A percentile compares a stretch with the other conserved stretches of the same genome.
These are phyloP conservation scores for Pinctada fucata DNA, from an alignment of 2,888 invertebrate species.

Conservation along the genomic window DNA sequence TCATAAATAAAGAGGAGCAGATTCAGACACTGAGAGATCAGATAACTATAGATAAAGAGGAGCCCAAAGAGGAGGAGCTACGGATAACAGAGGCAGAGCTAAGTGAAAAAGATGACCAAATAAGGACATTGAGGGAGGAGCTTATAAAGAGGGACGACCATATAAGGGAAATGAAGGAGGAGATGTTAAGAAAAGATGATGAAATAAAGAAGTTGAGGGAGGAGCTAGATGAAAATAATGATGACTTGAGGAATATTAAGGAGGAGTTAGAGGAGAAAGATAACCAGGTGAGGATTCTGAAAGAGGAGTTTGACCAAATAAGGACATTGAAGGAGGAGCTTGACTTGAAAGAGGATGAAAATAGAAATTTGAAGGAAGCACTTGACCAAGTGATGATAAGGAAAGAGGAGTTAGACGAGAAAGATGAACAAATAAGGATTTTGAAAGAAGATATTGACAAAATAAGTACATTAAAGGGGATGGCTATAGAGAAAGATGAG, in stretches of 20 bases:
- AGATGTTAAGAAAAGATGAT: constrained; percentile 35
- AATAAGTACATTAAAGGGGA: constrained; percentile 25
- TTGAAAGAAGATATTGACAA: constrained; percentile 25
- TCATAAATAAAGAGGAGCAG: constrained; percentile 24
- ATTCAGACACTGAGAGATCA: constrained; percentile 34
- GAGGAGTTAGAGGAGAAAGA: constrained; percentile 15
- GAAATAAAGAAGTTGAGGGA: constrained; percentile 26
- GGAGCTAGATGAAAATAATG: constrained; percentile 16
- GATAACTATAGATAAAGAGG: background rate
- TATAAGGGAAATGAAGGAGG: constrained; percentile 16
- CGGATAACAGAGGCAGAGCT: background rate
- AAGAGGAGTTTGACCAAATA: constrained; percentile 29
- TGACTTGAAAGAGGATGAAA: constrained; percentile 12
- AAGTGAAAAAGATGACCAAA: constrained; percentile 27
- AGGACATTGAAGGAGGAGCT: constrained; percentile 39
- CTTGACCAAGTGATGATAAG: background rate
- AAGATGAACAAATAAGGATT: constrained; percentile 33
- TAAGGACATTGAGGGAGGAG: constrained; percentile 39
- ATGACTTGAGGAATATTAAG: constrained; percentile 2
- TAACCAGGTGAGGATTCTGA: background rate
- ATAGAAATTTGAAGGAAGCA: constrained; percentile 8
- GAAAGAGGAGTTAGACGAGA: constrained; percentile 18
- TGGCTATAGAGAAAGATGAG: constrained; percentile 25
- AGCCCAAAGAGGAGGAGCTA: too few species aligned
- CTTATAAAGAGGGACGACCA: constrained; percentile 16